These are phyloP conservation scores for Tauraco hartlaubi DNA, from an alignment of 2,797 vertebrate species.

Conservation along the genomic window DNA sequence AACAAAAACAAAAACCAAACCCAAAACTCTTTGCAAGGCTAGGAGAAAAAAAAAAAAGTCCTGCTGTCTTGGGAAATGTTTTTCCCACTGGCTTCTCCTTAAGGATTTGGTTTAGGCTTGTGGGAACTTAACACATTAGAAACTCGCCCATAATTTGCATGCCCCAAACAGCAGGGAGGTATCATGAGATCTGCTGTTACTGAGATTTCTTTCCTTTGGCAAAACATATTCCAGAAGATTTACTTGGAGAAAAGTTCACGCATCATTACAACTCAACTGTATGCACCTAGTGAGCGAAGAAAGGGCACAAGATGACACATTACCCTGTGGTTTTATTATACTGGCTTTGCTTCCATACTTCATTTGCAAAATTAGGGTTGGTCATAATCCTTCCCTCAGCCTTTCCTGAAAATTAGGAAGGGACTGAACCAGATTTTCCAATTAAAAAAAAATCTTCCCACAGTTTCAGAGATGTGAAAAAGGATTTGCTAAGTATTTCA, in stretches of 20 bases:
- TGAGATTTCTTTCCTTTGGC: conserved; percentile 60
- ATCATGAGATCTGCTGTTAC: conserved; percentile 54
- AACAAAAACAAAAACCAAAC: not conserved
- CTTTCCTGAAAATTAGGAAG: conserved; percentile 61
- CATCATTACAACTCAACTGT: conserved; percentile 40
- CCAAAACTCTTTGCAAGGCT: not conserved
- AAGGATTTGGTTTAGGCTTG: conserved; percentile 56
- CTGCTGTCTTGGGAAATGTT: conserved; percentile 31
- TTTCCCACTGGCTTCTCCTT: conserved; percentile 51
- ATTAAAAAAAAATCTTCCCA: conserved; percentile 59
- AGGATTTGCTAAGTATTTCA: conserved; percentile 1
- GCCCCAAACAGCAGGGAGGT: conserved; percentile 46
- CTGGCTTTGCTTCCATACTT: conserved; percentile 35
- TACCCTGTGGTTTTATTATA: conserved; percentile 42
- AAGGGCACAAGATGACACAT: conserved; percentile 42
- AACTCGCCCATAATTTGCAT: conserved; percentile 56
- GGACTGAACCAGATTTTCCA: conserved; percentile 50
- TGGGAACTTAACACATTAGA: conserved; percentile 51
- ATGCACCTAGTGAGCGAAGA: conserved; percentile 1
- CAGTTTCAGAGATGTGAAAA: conserved; percentile 53
- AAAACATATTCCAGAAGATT: conserved; percentile 50
- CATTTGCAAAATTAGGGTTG: conserved; percentile 67
- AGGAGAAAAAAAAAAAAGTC: not conserved
- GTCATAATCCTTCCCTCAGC: conserved; percentile 56
- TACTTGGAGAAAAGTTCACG: conserved; percentile 47